Evolutionary conservation across 1,140 invertebrate species (phyloP).

Genomic region (Brachionus calyciflorus): DNA sequence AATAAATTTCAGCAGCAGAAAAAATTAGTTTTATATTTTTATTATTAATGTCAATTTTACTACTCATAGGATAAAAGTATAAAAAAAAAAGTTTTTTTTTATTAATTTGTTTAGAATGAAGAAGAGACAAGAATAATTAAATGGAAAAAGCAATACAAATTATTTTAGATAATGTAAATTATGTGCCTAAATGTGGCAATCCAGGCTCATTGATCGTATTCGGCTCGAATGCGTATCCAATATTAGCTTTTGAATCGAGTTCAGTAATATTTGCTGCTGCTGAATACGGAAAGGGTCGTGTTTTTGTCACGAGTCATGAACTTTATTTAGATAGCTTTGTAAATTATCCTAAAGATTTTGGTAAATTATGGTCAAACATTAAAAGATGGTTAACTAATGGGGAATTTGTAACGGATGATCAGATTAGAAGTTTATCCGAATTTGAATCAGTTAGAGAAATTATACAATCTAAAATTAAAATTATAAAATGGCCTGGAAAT

Average conservation of each 20-base stretch:
- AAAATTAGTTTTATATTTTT: too few relatives aligned
- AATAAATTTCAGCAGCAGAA: too few relatives aligned
- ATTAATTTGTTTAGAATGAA: not conserved
- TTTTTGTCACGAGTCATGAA: conserved; percentile 31
- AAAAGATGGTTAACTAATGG: conserved; percentile 8
- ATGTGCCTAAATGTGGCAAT: conserved; percentile 21
- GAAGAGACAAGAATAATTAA: not conserved
- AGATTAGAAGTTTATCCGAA: not conserved
- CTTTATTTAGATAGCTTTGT: not conserved
- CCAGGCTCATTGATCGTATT: conserved; percentile 30
- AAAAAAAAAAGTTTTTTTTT: too few relatives aligned
- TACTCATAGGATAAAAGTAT: too few relatives aligned
- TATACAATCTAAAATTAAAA: not conserved
- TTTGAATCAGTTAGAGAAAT: not conserved
- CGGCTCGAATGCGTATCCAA: not conserved
- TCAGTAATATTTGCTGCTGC: conserved; percentile 33
- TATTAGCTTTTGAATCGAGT: conserved; percentile 8
- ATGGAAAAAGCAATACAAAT: not conserved
- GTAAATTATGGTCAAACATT: conserved; percentile 28
- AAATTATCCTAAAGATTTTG: not conserved
- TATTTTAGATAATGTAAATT: not conserved
- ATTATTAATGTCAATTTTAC: too few relatives aligned
- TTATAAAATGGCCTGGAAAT: not conserved
- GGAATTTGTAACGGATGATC: not conserved
- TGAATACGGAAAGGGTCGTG: not conserved